Base-by-base conservation (phyloP, 2,113 vertebrate species). In the Scartelaos histophorus region DNA sequence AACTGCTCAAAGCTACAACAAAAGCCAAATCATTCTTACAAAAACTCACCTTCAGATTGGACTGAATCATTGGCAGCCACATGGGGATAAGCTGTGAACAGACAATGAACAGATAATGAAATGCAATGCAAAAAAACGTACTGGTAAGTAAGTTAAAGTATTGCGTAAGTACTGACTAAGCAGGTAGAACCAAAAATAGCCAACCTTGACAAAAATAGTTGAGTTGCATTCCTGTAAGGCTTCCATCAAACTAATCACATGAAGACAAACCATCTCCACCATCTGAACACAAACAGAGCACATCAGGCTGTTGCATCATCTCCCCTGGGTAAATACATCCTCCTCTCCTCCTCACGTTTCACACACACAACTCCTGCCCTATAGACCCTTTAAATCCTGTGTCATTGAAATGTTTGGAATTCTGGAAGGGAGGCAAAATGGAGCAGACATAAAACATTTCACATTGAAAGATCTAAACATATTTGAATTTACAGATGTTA, bases 51-150 rank as follows among this genome's bases (percentile, higher is more conserved):
- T 99, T 99, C 54, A 97, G 90, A 80, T 98, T 99, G 34, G 97
- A 97, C 80, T 99, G 97, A 90, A 99, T 99, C 97, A 99, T 98
- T 62, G 98, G 98, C 79, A 99, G 87, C 98, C 97, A 99, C 98
- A 99, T 99, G 25, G 98, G 98, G 90, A 99, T 98, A 7, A 99
- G 93, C 98, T 99, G 82, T 79, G 79, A 49, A 69, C 89, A 85
- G 0, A 87, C 78, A 80, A 29, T 29, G 29, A 53, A 71, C 88
- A 83, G 0, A 87, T 71, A 82, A 66, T 92, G 80, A 1, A 7
- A 56, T 7, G 17, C 15, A 51, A 16, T 15, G 22, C 25, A 15
- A n/a, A 2, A n/a, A 54, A 54, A 54, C 19, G 9, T 54, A 54
- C 21, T 9, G 51, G 19, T 21, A 21, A 54, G 56, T 15, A 58